A percentile compares a stretch with the other conserved stretches of the same genome.
phyloP scores from a whole-genome alignment of 2,113 vertebrate genomes.

The Corynorhinus townsendii region DNA sequence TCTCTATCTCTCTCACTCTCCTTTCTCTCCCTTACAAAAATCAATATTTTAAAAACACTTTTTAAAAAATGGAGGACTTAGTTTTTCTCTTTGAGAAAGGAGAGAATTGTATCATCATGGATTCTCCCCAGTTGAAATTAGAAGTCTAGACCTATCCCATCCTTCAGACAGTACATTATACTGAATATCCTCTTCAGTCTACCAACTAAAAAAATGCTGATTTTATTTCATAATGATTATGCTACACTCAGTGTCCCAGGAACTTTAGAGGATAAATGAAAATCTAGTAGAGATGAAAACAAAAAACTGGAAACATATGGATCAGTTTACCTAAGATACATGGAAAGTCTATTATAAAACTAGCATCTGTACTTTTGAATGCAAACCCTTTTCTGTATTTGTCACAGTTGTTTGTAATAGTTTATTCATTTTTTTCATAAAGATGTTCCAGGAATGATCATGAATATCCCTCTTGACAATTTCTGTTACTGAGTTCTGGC shows the following conservation, averaged over 20 bases:
- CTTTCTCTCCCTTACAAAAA: neutral
- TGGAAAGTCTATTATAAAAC: neutral
- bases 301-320: neutral
- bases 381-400: neutral
- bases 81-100: neutral
- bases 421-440: neutral
- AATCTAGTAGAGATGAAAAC: neutral
- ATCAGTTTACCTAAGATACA: neutral
- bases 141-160: neutral
- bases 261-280: neutral
- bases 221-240: neutral
- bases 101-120: neutral
- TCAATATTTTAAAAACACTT: neutral
- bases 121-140: neutral
- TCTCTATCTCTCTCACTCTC: neutral
- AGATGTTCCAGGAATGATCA: neutral
- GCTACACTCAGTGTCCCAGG: neutral
- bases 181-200: neutral
- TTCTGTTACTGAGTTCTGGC: neutral
- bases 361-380: neutral
- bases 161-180: neutral
- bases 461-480: neutral
- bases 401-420: neutral
- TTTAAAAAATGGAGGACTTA: neutral
- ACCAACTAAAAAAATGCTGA: neutral